Evolutionary conservation across 30 jellyfish, hydroid and myxozoan species (phyloP).

Genomic region (Sanderia malayensis): DNA sequence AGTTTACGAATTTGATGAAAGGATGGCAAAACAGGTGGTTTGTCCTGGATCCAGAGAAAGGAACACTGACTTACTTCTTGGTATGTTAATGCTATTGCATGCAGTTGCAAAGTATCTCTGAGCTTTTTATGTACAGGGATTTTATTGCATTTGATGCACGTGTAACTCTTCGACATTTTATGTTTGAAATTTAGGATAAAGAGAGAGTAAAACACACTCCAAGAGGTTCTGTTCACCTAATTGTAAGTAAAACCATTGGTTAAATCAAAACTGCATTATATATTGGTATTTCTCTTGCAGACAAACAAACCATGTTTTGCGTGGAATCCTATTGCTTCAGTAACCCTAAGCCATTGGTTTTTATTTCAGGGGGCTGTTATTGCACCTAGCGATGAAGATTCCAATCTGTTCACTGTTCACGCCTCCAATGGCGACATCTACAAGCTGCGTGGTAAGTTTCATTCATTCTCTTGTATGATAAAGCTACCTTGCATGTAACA

Average conservation of each 20-base stretch:
- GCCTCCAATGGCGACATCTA: conserved; percentile 91
- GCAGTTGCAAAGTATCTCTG: no score
- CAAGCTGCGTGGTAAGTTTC: conserved; percentile 70
- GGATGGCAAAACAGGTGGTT: conserved; percentile 99
- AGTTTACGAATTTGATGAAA: conserved; percentile 85
- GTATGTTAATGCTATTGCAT: conserved; percentile 38
- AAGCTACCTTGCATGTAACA: no score
- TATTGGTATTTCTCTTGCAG: no score
- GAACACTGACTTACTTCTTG: conserved; percentile 79
- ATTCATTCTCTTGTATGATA: neutral
- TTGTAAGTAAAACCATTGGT: conserved; percentile 92
- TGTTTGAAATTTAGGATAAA: conserved; percentile 66
- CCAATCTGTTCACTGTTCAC: conserved; percentile 73
- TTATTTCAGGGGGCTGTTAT: conserved; percentile 89
- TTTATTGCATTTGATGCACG: no score
- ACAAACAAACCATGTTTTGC: no score
- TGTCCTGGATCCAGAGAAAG: conserved; percentile 83
- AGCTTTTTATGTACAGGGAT: no score
- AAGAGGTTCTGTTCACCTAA: conserved; percentile 81
- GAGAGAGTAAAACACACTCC: conserved; percentile 74
- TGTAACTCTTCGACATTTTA: no score
- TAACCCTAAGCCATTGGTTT: no score
- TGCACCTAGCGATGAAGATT: conserved; percentile 98
- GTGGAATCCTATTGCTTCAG: no score
- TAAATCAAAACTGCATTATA: no score